Conservation (phyloP, 2,888 invertebrate genomes). For the Tineola bisselliella region DNA sequence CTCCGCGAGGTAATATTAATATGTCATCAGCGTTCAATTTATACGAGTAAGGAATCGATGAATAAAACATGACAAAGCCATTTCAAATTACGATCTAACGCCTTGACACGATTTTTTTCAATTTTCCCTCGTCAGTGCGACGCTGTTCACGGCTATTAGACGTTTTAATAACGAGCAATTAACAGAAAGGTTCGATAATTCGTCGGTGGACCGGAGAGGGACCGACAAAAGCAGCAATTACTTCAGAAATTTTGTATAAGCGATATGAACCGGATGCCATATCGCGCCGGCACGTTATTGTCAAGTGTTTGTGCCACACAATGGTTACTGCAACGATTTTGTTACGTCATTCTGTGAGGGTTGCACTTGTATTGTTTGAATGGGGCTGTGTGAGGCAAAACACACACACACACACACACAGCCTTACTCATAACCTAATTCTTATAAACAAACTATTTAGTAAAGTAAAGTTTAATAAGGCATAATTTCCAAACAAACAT, state of each 20-base stretch:
- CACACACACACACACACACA: too few relatives aligned
- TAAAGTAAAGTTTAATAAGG: too few relatives aligned
- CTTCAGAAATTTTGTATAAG: slow-evolving; percentile 1
- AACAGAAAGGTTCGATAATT: slow-evolving; percentile 24
- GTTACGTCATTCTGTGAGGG: slow-evolving; percentile 4
- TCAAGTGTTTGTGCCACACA: slow-evolving; percentile 16
- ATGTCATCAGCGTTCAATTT: slow-evolving; percentile 5
- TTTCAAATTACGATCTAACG: slow-evolving; percentile 4
- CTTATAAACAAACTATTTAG: too few relatives aligned
- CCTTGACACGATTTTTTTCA: slow-evolving; percentile 15
- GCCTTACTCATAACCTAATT: too few relatives aligned
- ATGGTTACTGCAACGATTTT: slow-evolving; percentile 15
- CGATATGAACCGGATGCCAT: slow-evolving; percentile 2
- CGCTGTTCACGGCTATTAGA: slow-evolving; percentile 14
- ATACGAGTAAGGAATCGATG: slow-evolving; percentile 3
- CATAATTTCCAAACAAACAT: too few relatives aligned
- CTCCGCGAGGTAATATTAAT: neutral
- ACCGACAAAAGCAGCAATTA: slow-evolving; percentile 18
- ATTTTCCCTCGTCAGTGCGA: slow-evolving; percentile 13
- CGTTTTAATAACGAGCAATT: slow-evolving; percentile 31
- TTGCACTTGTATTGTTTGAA: slow-evolving; percentile 3
- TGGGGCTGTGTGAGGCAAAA: neutral
- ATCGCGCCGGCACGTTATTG: slow-evolving; percentile 17
- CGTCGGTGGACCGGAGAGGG: slow-evolving; percentile 18
- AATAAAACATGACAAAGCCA: slow-evolving; percentile 2